Base-by-base conservation (phyloP, 2,113 vertebrate genomes). In the Terrapene triunguis region DNA sequence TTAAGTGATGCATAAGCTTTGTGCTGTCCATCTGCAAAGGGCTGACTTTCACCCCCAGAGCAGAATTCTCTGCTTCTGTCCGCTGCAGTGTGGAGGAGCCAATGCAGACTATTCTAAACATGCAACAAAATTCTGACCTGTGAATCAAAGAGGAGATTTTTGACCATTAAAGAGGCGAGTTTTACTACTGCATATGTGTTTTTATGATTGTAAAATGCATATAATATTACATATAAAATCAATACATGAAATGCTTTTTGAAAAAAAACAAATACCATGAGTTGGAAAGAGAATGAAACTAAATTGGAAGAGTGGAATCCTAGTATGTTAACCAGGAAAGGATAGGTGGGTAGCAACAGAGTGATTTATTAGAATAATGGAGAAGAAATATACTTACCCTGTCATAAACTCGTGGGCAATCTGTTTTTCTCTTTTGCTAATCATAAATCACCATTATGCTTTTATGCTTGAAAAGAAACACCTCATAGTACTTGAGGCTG, bases 391-490 rank as follows among this genome's bases (percentile, higher is more conserved):
- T 50, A 74, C 57, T 93, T 85, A 87, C 42, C 17, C 53, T 95
- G 85, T 95, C 89, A 95, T 53, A 95, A 97, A 96, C 80, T 84
- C 0, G 1, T 57, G 24, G n/a, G 22, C 24, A 80, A 90, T n/a
- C n/a, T 89, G 87, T 93, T 79, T 94, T 96, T 97, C 92, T 95
- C 88, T 88, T 91, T 91, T 87, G 29, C 86, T 98, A 95, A 94
- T 88, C 82, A 65, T 96, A 97, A 97, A 96, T 98, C 57, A 96
- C 78, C 57, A 69, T 88, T 93, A 96, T 96, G 27, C 42, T 95
- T 97, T 94, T 96, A 93, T 94, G 87, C 55, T 91, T 94, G 59
- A 82, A 94, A 81, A 89, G 57, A 90, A 96, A 95, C 74, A 92
- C 38, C 59, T 97, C 44, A 5, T 57, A 95, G 27, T 91, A 88